A percentile compares a stretch with the other conserved stretches of the same genome.
phyloP scores from a whole-genome alignment of 2,113 vertebrate genomes.

The Pygathrix nemaeus region DNA sequence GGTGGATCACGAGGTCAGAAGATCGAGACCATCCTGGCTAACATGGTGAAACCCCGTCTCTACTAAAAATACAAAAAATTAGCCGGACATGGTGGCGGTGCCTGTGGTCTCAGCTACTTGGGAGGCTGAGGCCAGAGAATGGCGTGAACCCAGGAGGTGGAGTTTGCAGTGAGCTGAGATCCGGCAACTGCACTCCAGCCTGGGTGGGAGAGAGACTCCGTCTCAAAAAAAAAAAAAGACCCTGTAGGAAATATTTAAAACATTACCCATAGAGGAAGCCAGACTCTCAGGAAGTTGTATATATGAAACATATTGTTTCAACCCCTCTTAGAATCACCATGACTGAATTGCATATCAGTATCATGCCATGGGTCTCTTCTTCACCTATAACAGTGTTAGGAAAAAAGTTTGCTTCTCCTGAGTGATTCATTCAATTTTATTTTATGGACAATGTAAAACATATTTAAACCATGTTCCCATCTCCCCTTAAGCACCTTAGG shows the following conservation, averaged over 20 bases:
- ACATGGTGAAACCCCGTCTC: too few relatives aligned
- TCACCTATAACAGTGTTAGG: neutral
- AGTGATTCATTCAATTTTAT: neutral
- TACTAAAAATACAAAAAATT: too few relatives aligned
- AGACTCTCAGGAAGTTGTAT: neutral
- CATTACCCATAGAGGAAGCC: neutral
- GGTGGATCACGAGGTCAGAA: too few relatives aligned
- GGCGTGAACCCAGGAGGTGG: too few relatives aligned
- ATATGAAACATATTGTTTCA: neutral
- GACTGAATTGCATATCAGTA: neutral
- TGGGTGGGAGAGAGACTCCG: too few relatives aligned
- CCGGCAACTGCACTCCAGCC: too few relatives aligned
- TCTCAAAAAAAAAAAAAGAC: neutral
- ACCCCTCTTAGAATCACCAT: neutral
- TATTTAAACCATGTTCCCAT: neutral
- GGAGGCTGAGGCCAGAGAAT: too few relatives aligned
- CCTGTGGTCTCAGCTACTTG: too few relatives aligned
- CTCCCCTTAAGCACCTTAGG: neutral
- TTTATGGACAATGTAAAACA: neutral
- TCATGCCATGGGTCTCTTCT: neutral
- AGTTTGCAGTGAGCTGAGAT: too few relatives aligned
- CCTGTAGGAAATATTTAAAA: neutral
- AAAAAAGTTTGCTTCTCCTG: neutral
- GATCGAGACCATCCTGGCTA: too few relatives aligned
- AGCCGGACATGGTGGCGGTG: too few relatives aligned